Evolutionary conservation across 2,113 vertebrate species (phyloP).

Genomic region (Apodemus speciosus): DNA sequence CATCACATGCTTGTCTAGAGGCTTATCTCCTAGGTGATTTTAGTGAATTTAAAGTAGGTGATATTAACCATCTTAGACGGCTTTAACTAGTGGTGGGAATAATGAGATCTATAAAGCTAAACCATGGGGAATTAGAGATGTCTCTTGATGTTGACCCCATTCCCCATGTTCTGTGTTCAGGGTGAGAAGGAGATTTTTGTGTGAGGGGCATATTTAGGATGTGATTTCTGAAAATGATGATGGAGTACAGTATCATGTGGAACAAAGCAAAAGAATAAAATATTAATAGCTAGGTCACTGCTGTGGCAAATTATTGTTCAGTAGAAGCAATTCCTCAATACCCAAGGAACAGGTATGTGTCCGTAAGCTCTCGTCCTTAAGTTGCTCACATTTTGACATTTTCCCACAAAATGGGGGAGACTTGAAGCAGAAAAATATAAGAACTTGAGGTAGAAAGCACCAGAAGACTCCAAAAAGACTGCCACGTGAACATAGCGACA

Average conservation of each 20-base stretch:
- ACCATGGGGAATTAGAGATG: neutral
- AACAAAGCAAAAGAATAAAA: neutral
- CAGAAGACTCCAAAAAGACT: neutral
- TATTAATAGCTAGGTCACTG: neutral
- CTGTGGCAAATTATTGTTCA: neutral
- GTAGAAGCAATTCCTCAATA: neutral
- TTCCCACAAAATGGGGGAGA: neutral
- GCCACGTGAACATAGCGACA: neutral
- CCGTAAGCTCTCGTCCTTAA: neutral
- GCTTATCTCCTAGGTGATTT: neutral
- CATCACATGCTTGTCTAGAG: neutral
- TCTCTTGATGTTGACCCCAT: neutral
- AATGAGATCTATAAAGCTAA: neutral
- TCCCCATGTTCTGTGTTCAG: neutral
- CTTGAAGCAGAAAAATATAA: neutral
- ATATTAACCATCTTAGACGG: neutral
- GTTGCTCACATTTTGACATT: neutral
- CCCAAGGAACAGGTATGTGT: neutral
- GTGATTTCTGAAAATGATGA: neutral
- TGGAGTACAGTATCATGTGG: neutral
- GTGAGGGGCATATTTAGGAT: neutral
- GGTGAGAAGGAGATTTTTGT: neutral
- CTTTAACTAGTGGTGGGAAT: neutral
- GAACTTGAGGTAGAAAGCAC: neutral
- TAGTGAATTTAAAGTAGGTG: neutral